Base-by-base conservation (phyloP, 2,113 vertebrate species). In the Clarias gariepinus region DNA sequence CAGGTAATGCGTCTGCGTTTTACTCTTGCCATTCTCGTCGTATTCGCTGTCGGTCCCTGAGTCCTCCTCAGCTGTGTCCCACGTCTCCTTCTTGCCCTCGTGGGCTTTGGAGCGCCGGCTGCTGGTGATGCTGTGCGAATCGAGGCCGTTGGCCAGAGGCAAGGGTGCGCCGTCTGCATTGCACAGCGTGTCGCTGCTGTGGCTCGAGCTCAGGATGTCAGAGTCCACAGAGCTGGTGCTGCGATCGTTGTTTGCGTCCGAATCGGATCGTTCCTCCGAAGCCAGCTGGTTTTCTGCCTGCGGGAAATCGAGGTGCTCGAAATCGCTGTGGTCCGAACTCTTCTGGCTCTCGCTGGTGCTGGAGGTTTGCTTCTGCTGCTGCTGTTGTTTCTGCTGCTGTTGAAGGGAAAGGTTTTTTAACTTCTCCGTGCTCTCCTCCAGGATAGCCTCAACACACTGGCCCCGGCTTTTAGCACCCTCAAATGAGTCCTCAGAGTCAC, bases 151-250 rank as follows among this genome's bases (percentile, higher is more conserved):
- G 25, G 97, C 96, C 93, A 99, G 93, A 58, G 97, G 97, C 53
- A 98, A 94, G 0, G 97, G 96, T 16, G 96, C 93, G 33, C 91
- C 97, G 92, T 99, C 97, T 4, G 97, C 98, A 0, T 99, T 99
- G 92, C 98, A 99, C 88, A 99, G 90, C 0, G 98, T 99, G 90
- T 99, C 98, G 53, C 98, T 99, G 91, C 98, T 99, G 88, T 99
- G 98, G 91, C 98, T 99, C 86, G 98, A 99, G 95, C 98, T 99
- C 84, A 99, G 96, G 91, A 99, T 99, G 83, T 99, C 98, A 10
- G 98, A 99, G 96, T 99, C 98, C 93, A 99, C 98, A 0, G 98
- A 99, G 91, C 98, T 99, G 0, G 98, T 99, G 87, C 98, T 99
- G 93, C 97, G 95, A 93, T 99, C 98, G 0, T 99, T 99, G 91